These are phyloP conservation scores for Phrynocephalus forsythii DNA, from an alignment of 2,797 vertebrate species.

Conservation along the genomic window DNA sequence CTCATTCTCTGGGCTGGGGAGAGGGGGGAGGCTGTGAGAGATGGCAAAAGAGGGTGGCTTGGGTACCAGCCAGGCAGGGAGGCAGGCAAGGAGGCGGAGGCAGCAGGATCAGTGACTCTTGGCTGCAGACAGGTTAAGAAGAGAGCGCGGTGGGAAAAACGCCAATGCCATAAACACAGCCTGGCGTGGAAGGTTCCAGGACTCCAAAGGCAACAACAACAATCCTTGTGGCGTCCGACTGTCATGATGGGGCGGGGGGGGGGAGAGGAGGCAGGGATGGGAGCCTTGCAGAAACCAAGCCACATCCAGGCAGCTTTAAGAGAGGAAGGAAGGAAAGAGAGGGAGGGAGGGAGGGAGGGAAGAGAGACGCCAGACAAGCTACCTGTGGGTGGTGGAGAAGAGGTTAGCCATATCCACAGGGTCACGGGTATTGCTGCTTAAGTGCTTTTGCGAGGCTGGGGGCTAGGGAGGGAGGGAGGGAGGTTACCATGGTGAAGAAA, in stretches of 20 bases:
- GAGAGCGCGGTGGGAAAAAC: conserved; percentile 1
- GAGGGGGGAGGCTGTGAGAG: background rate
- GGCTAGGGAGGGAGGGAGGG: conserved; percentile 24
- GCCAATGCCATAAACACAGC: conserved; percentile 14
- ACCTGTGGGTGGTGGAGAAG: conserved; percentile 52
- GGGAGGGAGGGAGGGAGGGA: background rate
- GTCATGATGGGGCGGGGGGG: background rate
- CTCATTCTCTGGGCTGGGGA: background rate
- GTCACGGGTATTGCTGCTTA: conserved; percentile 52
- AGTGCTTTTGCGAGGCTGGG: conserved; percentile 42
- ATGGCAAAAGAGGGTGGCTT: background rate
- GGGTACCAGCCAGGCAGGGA: background rate
- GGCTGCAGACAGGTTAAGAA: conserved; percentile 28
- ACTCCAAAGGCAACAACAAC: background rate
- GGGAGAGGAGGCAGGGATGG: background rate
- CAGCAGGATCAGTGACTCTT: background rate
- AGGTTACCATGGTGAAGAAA: conserved; percentile 70
- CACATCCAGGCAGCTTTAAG: background rate
- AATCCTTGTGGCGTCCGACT: conserved; percentile 1
- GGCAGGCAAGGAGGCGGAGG: background rate
- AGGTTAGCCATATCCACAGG: conserved; percentile 49
- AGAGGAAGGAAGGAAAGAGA: background rate
- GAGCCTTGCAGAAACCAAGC: background rate
- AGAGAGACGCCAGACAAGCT: background rate
- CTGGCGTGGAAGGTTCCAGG: conserved; percentile 34